Percentiles rank a stretch among this genome's conserved stretches.
These are phyloP conservation scores for Myotis pilosus DNA, from an alignment of 2,797 vertebrate genomes.

Conservation along the genomic window DNA sequence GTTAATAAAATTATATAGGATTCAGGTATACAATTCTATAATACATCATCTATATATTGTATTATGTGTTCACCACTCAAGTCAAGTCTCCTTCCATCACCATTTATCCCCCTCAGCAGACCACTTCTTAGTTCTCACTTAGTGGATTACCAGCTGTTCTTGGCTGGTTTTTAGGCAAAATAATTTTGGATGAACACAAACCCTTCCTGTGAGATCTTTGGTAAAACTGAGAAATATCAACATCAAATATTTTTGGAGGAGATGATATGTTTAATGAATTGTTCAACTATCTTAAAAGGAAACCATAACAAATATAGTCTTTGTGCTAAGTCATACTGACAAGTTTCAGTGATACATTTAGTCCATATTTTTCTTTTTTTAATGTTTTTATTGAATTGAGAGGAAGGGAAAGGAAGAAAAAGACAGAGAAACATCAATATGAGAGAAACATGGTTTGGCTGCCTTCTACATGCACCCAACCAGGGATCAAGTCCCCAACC, in stretches of 20 bases:
- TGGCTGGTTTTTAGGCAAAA: not conserved
- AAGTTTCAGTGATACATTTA: not conserved
- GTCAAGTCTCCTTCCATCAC: not conserved
- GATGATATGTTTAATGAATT: not conserved
- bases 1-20: not conserved
- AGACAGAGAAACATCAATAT: not conserved
- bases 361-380: not conserved
- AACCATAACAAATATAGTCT: not conserved
- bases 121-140: not conserved
- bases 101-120: not conserved
- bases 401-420: not conserved
- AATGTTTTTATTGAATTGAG: not conserved
- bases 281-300: constrained; percentile 18
- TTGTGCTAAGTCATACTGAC: not conserved
- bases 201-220: not conserved
- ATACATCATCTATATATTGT: not conserved
- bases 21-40: not conserved
- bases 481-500: not conserved
- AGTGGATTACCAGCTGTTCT: not conserved
- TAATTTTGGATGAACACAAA: not conserved
- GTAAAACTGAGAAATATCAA: not conserved
- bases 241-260: not conserved
- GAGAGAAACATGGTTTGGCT: not conserved
- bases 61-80: not conserved
- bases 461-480: not conserved